Base-by-base conservation (phyloP, 2,888 invertebrate genomes). In the Epinotia bilunana region DNA sequence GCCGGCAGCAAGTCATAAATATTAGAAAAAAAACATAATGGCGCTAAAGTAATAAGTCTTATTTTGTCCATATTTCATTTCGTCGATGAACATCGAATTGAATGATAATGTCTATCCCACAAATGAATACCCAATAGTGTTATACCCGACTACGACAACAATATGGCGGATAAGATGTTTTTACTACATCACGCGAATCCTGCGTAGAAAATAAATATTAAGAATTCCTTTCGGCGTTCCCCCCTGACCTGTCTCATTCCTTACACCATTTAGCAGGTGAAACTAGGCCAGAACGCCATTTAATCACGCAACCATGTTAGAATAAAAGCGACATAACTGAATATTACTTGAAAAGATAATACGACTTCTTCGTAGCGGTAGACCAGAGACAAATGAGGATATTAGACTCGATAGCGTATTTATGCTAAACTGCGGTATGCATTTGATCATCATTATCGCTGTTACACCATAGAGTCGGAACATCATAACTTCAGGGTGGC, bases 391-490 rank as follows among this genome's bases (percentile, higher is more conserved):
- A 69, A 60, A 69, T 58, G 58, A 60, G 58, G 69, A 46, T 69
- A 69, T 69, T 69, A 69, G 58, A 69, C 46, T 60, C 69, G 46
- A 69, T 69, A 69, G 69, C 69, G 69, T 69, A 60, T 69, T 69
- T 69, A 69, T 60, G 69, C 46, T 60, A 69, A 69, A 46, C 69
- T 46, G 46, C 20, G 69, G 69, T 46, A 69, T 69, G 69, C 69
- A 69, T 69, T 69, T 69, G 69, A 69, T 69, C 68, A 69, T 69
- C 68, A 69, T 69, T 69, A 46, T 69, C 68, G 68, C 58, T 23
- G 68, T 0, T 23, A 20, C 23, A 12, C 6, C 11, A 9, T 1
- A 3, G n/a, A 20, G 43, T 16, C 4, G 2, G 11, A 58, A n/a
- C 12, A 23, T 16, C 16, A 6, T 20, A 39, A 57, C 5, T 23